Base-by-base conservation (phyloP, 1,140 invertebrate species). In the Cylas formicarius region DNA sequence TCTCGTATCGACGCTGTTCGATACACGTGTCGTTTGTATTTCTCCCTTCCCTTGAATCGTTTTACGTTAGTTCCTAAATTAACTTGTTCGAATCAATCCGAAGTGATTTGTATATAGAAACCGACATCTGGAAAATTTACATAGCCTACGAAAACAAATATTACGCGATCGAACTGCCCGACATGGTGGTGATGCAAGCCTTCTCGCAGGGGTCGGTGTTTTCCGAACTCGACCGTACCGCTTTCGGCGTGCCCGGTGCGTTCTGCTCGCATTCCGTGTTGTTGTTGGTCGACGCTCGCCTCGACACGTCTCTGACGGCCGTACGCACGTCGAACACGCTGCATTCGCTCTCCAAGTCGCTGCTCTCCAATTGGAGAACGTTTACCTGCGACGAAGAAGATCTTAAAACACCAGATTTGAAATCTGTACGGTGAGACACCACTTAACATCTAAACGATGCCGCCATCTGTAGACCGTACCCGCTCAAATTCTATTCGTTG, bases 81-180 rank as follows among this genome's bases (percentile, higher is more conserved):
- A 39, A 21, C 20, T 33, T 21, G n/a, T 26, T 16, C 11, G 31
- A 39, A 44, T 26, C 14, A 24, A 11, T 9, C 8, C n/a, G 18
- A 20, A 26, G 10, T 21, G 13, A 23, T 35, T 16, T 39, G 38
- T 27, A 19, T 21, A 29, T 19, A 20, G 35, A 39, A 20, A 33
- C 20, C 13, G 24, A 13, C 27, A 31, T 37, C 26, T 20, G 23
- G 47, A 27, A 29, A 42, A 44, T 28, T 42, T 19, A 34, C 36
- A 39, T 38, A 44, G 16, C 17, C 47, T 38, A 28, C 13, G 9
- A n/a, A 38, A 42, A 13, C 47, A 27, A 44, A 54, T 55, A 62
- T 78, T 77, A 80, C 72, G 76, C 76, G 68, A 80, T 78, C 57
- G 76, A 77, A 67, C 72, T 78, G 41, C 76, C 76, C 52, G 76